These are phyloP conservation scores for Drosophila melanosoma DNA, from an alignment of 2,888 invertebrate genomes.

Conservation along the genomic window DNA sequence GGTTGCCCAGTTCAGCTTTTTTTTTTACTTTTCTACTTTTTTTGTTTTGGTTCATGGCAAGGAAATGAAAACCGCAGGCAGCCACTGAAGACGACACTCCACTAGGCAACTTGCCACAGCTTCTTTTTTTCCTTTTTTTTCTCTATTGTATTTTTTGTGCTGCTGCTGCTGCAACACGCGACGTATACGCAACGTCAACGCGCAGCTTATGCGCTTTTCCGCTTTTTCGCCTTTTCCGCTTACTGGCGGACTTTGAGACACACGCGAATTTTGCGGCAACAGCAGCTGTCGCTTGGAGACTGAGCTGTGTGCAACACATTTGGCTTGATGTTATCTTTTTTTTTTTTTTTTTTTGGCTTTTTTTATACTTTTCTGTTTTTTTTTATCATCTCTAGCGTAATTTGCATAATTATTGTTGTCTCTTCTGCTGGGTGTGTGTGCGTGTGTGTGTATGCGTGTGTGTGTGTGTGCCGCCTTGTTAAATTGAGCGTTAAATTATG, in stretches of 20 bases:
- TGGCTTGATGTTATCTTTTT: slow-evolving; percentile 49
- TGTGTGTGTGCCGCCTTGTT: slow-evolving; percentile 32
- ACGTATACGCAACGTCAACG: slow-evolving; percentile 72
- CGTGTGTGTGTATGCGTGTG: slow-evolving; percentile 12
- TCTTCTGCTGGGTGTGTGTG: slow-evolving; percentile 11
- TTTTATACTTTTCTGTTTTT: slow-evolving; percentile 5
- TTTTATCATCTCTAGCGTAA: slow-evolving; percentile 38
- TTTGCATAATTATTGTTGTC: slow-evolving; percentile 72
- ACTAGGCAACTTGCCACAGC: slow-evolving; percentile 29
- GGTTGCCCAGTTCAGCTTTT: slow-evolving; percentile 45
- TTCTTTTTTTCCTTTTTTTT: background rate
- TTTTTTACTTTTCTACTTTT: background rate
- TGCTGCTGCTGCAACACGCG: slow-evolving; percentile 43
- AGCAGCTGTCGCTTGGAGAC: slow-evolving; percentile 41
- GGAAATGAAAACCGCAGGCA: slow-evolving; percentile 76
- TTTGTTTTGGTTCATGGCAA: slow-evolving; percentile 44
- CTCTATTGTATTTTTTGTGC: slow-evolving; percentile 4
- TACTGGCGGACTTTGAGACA: slow-evolving; percentile 9
- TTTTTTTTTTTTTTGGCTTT: slow-evolving; percentile 7
- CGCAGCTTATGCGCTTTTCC: slow-evolving; percentile 77
- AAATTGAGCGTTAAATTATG: slow-evolving; percentile 72
- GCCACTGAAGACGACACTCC: slow-evolving; percentile 38
- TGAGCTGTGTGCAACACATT: slow-evolving; percentile 29
- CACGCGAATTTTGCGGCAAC: slow-evolving; percentile 65
- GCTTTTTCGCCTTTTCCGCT: slow-evolving; percentile 40